Conservation (phyloP, 92 coral and sea anemone genomes). For the Porites divaricata region DNA sequence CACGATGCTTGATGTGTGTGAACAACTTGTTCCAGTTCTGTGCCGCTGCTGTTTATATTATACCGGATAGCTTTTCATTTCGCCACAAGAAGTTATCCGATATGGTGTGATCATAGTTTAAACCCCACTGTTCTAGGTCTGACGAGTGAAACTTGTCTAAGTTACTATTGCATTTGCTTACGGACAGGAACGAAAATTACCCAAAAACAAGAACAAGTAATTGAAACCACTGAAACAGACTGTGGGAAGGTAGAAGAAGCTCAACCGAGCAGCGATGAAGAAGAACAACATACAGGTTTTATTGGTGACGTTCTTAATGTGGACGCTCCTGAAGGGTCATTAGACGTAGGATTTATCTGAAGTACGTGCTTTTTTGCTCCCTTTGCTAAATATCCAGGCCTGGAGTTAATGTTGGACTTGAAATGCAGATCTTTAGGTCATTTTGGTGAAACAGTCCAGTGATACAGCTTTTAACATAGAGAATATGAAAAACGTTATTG, state of each 20-base stretch:
- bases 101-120: too few species aligned
- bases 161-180: background rate
- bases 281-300: constrained; percentile 22
- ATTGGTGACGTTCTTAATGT: constrained; percentile 41
- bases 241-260: background rate
- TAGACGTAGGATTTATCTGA: constrained; percentile 68
- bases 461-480: background rate
- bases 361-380: background rate
- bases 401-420: too few species aligned
- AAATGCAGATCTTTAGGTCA: too few species aligned
- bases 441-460: background rate
- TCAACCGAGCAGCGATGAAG: background rate
- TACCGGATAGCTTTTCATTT: too few species aligned
- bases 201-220: background rate
- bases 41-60: too few species aligned
- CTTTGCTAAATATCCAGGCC: too few species aligned
- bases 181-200: constrained; percentile 1
- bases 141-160: background rate
- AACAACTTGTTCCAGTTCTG: too few species aligned
- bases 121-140: background rate
- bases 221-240: background rate
- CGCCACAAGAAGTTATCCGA: background rate
- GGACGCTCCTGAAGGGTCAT: constrained; percentile 68
- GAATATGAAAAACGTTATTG: background rate
- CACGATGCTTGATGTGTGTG: too few species aligned